Evolutionary conservation across 2,113 vertebrate species (phyloP), one percentile per base, ranked within the genome.

Genomic region (Podarcis muralis): DNA sequence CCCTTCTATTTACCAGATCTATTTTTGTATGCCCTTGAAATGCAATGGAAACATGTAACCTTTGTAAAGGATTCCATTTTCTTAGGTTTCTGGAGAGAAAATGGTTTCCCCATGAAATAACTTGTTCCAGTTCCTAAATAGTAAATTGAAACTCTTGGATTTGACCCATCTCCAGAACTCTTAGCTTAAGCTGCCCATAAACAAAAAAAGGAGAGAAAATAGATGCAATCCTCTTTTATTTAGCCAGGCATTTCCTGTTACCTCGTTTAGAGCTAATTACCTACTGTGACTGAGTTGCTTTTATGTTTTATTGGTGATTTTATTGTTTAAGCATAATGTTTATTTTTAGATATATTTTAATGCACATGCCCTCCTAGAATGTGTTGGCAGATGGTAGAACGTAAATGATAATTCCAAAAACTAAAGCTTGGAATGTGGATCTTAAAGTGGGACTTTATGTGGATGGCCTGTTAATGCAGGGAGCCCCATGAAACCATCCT

Each of bases 301-400:
- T 66, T 68, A 78, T 86, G 75, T 78, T 86, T 86, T 86, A 86
- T 68, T 48, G 37, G 35, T 86, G 59, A 59, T 30, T 77, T 78
- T 66, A 86, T n/a, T 82, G 81, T 65, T 82, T 82, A 82, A 65
- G 20, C 66, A 11, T 35, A 78, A 82, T 25, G 59, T 66, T 53
- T 79, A 53, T 81, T 81, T 77, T 65, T 76, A 76, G 62, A 84
- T 18, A 27, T 75, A 62, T 65, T 40, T 27, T 59, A 62, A 75
- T 57, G 37, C 35, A 66, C 40, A 65, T 66, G 35, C 15, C 9
- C n/a, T 16, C 35, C 59, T 68, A 25, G 23, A 83, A 83, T 27
- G 12, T 23, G 66, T 83, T 83, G 81, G 62, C 81, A 83, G 62
- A 83, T 83, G 62, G 62, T 30, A 12, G 35, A 35, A 66, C 35